Conservation (phyloP, 1,140 invertebrate species). For the Macrocentrus cingulum region DNA sequence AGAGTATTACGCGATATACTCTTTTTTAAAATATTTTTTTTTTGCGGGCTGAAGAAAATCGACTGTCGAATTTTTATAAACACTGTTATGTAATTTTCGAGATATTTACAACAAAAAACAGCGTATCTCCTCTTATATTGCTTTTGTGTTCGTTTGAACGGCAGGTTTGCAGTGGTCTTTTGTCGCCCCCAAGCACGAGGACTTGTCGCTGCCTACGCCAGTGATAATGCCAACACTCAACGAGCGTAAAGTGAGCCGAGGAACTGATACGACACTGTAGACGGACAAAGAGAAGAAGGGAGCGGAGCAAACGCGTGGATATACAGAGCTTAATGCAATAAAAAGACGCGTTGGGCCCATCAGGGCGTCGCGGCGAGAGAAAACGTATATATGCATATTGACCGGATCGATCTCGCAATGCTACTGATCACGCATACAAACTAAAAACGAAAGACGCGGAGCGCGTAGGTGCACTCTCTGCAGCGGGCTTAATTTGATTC, state of each 20-base stretch:
- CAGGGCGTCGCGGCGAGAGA: constrained; percentile 13
- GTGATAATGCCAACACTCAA: constrained; percentile 27
- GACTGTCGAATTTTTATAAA: no score
- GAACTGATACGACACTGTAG: constrained; percentile 11
- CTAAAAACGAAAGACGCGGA: constrained; percentile 1
- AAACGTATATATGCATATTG: constrained; percentile 26
- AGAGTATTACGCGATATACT: no score
- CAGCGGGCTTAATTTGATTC: constrained; percentile 22
- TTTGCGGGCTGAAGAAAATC: no score
- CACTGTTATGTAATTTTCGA: no score
- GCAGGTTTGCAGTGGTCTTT: no score
- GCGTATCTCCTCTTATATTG: no score
- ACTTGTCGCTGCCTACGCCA: constrained; percentile 27
- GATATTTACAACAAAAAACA: no score
- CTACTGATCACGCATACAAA: constrained; percentile 24
- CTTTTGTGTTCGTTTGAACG: no score
- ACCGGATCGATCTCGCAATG: constrained; percentile 17
- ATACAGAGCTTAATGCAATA: constrained; percentile 25
- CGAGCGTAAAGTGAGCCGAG: constrained; percentile 25
- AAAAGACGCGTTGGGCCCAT: constrained; percentile 17
- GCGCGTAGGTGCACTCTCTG: constrained; percentile 23
- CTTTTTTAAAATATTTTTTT: no score
- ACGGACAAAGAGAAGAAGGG: constrained; percentile 1
- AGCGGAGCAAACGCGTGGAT: neutral
- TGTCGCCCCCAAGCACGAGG: neutral